Evolutionary conservation across 2,113 vertebrate genomes (phyloP), one percentile per base, ranked within the genome.

Genomic region (Sminthopsis crassicaudata): DNA sequence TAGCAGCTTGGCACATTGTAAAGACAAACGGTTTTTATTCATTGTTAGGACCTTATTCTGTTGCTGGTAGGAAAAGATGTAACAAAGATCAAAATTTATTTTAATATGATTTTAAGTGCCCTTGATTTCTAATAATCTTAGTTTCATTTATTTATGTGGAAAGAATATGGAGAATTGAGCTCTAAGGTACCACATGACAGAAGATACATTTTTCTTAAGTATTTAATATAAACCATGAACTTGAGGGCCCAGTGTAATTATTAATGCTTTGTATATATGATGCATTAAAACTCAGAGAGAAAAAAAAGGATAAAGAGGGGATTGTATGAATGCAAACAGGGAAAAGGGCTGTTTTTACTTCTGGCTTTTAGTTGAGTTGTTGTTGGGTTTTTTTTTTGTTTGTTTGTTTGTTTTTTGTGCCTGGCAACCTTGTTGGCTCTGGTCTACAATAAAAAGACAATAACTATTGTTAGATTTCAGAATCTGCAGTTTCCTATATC

Each of bases 1-100:
- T 88, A 94, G 95, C 89, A 97, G 93, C 94, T 97, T 97, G 96
- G 26, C 93, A 90, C 96, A 89, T 93, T 94, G 52, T 91, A 92
- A 60, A 46, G 60, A 93, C 96, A 93, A 96, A 95, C 7, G 88
- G 92, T 67, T 93, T 92, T 67, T 97, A 51, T 92, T 91, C 95
- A 96, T 95, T 88, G 91, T 42, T 67, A 92, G 36, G 30, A 94
- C 22, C 93, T 96, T 91, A 23, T 50, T 51, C 11, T 50, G 30
- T 94, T 90, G 91, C 96, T 89, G 42, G 30, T 54, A 42, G 95
- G 89, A 94, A 96, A 95, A 96, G 93, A 96, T 60, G 51, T 84
- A 84, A 42, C n/a, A 76, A 96, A 60, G 92, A 91, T 42, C 94
- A 67, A 55, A 84, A 90, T 91, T 67, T 97, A 27, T 93, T 95